These are phyloP conservation scores for Stenurella melanura DNA, from an alignment of 2,888 invertebrate species.

Conservation along the genomic window DNA sequence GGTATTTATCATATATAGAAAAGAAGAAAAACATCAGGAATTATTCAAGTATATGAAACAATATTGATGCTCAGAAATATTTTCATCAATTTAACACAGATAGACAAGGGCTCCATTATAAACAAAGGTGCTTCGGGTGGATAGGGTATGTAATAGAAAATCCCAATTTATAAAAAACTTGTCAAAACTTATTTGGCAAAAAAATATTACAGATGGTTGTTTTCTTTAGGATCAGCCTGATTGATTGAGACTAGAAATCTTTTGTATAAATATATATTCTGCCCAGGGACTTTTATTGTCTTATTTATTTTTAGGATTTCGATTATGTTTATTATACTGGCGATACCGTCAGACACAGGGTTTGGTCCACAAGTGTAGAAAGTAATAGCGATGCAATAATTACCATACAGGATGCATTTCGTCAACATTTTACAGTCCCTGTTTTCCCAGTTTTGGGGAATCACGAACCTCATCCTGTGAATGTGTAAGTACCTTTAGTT, in stretches of 20 bases:
- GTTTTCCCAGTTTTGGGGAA: conserved; percentile 81
- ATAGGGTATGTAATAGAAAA: no score
- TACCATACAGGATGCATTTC: conserved; percentile 73
- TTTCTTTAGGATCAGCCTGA: not conserved
- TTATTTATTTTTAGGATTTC: conserved; percentile 70
- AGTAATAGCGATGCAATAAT: conserved; percentile 78
- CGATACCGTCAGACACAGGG: conserved; percentile 89
- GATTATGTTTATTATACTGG: conserved; percentile 89
- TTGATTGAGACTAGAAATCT: not conserved
- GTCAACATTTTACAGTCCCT: conserved; percentile 73
- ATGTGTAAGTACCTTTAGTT: conserved; percentile 79
- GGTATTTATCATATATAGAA: no score
- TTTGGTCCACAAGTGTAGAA: conserved; percentile 87
- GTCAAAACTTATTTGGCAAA: not conserved
- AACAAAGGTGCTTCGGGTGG: no score
- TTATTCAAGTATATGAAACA: no score
- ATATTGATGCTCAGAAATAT: no score
- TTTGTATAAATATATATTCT: not conserved
- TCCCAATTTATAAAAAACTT: no score
- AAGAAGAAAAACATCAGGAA: no score
- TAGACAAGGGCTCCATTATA: no score
- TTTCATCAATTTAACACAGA: no score
- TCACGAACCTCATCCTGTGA: conserved; percentile 85
- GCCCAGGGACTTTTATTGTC: not conserved
- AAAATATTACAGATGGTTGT: not conserved